Base-by-base conservation (phyloP, 1,140 invertebrate genomes). In the Drosophila lowei region DNA sequence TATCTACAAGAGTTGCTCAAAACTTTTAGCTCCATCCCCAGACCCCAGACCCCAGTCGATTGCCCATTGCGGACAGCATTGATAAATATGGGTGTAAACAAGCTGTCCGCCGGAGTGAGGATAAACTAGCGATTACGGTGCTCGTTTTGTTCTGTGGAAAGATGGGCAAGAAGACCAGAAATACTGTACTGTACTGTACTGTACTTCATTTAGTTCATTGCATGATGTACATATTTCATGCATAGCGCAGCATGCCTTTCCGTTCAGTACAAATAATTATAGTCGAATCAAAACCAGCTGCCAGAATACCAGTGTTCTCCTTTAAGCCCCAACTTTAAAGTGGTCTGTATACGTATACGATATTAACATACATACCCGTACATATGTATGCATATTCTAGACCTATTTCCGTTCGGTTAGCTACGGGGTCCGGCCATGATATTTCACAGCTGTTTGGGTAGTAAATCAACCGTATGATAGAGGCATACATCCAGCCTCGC, bases 391-490 rank as follows among this genome's bases (percentile, higher is more conserved):
- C 9, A 28, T 55, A 67, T 56, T 53, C 52, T 15, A 9, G 43
- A 57, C 50, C 44, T 21, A 18, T 48, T 68, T 67, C 66, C 63
- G 25, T 67, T 68, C 41, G 30, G 65, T 56, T 68, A 48, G 65
- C 34, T 49, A 68, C 8, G 63, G 48, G 66, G 34, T 30, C n/a
- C 42, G 34, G 23, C 50, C 50, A 57, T 56, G 66, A 68, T 68
- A 68, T 81, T 80, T 80, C 75, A 72, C 66, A 77, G 75, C 67
- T 72, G 78, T 80, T 80, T 81, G 66, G 61, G 61, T 72, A 76
- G 78, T 59, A 81, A 80, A 81, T 80, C 78, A 77, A 64, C 66
- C 78, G 78, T 75, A 77, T 72, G 81, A 80, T 80, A 67, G 60
- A 64, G 78, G 61, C 68, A 81, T 64, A 64, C 57, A 59, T 46